Base-by-base conservation (phyloP, 2,113 vertebrate genomes). In the Alectura lathami region DNA sequence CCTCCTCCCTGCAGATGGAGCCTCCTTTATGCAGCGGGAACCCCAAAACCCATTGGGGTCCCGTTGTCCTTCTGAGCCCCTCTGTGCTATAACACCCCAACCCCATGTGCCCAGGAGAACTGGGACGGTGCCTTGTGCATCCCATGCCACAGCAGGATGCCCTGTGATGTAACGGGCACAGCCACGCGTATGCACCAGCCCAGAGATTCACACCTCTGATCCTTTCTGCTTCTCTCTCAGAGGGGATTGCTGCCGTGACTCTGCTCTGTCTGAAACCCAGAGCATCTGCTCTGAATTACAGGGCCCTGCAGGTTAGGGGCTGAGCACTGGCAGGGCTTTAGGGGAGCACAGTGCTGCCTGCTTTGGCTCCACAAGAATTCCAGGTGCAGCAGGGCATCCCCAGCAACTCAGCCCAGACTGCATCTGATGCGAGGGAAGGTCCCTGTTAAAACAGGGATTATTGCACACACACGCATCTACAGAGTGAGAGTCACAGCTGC, bases 391-490 rank as follows among this genome's bases (percentile, higher is more conserved):
- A 38, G 47, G 34, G n/a, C 34, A 26, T 9, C 26, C 67, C n/a
- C 26, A 6, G 47, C 40, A 43, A 20, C 42, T 32, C 29, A 32
- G 63, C 21, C 63, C 40, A 66, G 64, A 5, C 64, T 14, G 30
- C 13, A 21, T 13, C 4, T 4, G 67, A 70, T 47, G 26, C 20
- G 67, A 70, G 34, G 34, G 67, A 21, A 27, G 26, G 34, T n/a
- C n/a, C 36, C 47, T 12, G 3, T 13, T 78, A 38, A 47, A 54
- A 78, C 7, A 9, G 8, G 36, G 53, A 45, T 66, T 56, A 27
- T 51, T 43, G 13, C 36, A 57, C 62, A 27, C 13, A 43, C 0
- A 10, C 0, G 23, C 1, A 26, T 0, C n/a, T 18, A 16, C 7
- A 36, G 22, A 48, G 26, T 22, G 15, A 4, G 36, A 45, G 48